Base-by-base conservation (phyloP, 1,140 invertebrate genomes). In the Reticulitermes speratus region DNA sequence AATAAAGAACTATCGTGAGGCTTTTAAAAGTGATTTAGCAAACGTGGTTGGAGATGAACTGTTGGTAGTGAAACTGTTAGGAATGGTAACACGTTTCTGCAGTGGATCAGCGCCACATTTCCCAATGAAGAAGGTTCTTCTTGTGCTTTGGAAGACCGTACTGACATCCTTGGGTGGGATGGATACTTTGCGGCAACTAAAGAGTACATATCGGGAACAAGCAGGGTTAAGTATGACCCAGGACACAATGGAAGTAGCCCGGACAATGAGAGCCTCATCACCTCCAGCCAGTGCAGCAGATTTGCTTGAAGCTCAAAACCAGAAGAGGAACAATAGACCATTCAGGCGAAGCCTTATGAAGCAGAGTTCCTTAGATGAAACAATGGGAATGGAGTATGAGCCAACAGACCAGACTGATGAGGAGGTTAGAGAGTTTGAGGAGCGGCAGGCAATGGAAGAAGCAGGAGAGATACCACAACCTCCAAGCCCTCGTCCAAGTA, bases 111-210 rank as follows among this genome's bases (percentile, higher is more conserved):
- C 97, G 21, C 97, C 98, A 82, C 97, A 99, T 92, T 99, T 98
- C 92, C 98, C 98, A 25, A 99, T 99, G 94, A 99, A 98, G 90
- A 99, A 99, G 93, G 96, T 99, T 85, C 91, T 99, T 45, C 91
- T 99, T n/a, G 91, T 99, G 5, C 90, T 99, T 23, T 99, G 98
- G 98, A 99, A 99, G 93, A 94, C 98, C 7, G 94, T 99, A 82
- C 91, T 99, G 84, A 93, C 98, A 3, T 96, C 97, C 21, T 92
- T 99, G 32, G 98, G 98, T 44, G 98, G 98, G 23, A 97, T 97
- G 87, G 94, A 96, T 87, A 94, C 95, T 55, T 91, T 99, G 3
- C 94, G 95, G 89, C 92, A 95, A 87, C 90, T 95, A 25, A 98
- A 98, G 91, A 89, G 94, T 88, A 91, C 93, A 87, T 95, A 97